phyloP scores from a whole-genome alignment of 2,888 invertebrate species.

The Noctua janthe region DNA sequence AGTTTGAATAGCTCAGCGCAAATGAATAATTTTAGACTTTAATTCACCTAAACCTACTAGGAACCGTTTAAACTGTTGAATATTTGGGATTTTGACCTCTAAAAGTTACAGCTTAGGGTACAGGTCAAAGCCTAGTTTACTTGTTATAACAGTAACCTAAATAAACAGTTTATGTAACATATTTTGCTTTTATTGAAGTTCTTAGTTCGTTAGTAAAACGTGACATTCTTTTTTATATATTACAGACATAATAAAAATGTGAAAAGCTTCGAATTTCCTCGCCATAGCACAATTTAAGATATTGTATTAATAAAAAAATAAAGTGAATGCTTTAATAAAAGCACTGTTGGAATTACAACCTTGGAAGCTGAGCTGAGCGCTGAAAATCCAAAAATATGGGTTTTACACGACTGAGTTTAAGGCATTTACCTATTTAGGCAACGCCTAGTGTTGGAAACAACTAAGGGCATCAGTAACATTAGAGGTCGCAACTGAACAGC shows the following conservation, averaged over 20 bases:
- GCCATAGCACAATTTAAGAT: background rate
- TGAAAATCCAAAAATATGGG: background rate
- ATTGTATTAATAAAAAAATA: background rate
- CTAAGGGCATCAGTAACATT: background rate
- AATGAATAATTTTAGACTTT: slow-evolving; percentile 8
- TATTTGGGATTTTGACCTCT: background rate
- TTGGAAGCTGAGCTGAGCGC: too few relatives aligned
- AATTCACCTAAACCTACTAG: background rate
- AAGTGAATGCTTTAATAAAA: background rate
- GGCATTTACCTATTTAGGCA: background rate
- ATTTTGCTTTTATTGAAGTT: background rate
- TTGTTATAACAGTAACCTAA: background rate
- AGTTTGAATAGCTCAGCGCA: background rate
- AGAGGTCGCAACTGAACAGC: background rate
- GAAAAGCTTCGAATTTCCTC: background rate
- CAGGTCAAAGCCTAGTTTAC: background rate
- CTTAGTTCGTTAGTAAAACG: background rate
- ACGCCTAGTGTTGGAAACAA: background rate
- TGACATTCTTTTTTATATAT: background rate
- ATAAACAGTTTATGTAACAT: background rate
- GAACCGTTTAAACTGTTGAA: slow-evolving; percentile 6
- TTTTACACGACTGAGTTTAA: background rate
- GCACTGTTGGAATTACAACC: background rate
- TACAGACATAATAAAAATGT: background rate
- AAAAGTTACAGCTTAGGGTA: background rate